Evolutionary conservation across 2,113 vertebrate species (phyloP).

Genomic region (Bothrops jararaca): DNA sequence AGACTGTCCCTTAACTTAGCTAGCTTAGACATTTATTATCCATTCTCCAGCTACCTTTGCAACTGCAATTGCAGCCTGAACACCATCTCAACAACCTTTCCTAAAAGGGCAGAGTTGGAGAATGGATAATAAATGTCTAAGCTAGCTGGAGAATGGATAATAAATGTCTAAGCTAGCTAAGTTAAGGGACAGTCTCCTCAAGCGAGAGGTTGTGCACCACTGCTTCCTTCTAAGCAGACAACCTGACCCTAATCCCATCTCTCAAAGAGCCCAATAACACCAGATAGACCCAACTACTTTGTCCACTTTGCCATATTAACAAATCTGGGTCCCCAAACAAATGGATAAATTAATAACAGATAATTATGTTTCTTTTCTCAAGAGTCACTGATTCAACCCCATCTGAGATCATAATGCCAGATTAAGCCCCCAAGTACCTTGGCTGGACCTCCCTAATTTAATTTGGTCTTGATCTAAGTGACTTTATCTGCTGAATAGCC

Average conservation of each 20-base stretch:
- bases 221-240: not conserved
- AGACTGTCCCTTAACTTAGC: not conserved
- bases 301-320: not conserved
- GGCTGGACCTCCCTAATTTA: not conserved
- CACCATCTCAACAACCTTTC: not conserved
- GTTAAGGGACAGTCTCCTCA: not conserved
- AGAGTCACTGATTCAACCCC: not conserved
- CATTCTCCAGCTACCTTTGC: not conserved
- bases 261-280: not conserved
- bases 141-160: not conserved
- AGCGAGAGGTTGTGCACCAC: not conserved
- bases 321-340: not conserved
- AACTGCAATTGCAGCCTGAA: not conserved
- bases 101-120: not conserved
- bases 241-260: not conserved
- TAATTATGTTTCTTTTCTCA: not conserved
- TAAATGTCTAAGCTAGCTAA: not conserved
- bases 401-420: not conserved
- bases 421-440: not conserved
- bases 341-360: not conserved
- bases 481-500: not conserved
- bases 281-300: not conserved
- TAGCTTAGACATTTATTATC: not conserved
- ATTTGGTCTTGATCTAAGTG: not conserved
- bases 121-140: not conserved